Base-by-base conservation (phyloP, 1,140 invertebrate species). In the Rhopalosiphum padi region DNA sequence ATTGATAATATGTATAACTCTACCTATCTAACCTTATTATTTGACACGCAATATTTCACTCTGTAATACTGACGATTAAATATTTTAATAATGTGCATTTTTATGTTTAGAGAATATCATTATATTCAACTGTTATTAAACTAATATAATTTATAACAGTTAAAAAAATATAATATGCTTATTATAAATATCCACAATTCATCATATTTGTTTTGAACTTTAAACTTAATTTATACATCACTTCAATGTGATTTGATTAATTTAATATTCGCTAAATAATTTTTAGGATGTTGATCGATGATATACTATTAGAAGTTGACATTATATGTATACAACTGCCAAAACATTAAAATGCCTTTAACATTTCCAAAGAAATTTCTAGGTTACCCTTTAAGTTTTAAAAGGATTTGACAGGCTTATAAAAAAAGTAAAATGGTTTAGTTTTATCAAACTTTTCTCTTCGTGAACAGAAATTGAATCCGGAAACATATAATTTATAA, bases 351-450 rank as follows among this genome's bases (percentile, higher is more conserved):
- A 30, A 86, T 30, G 41, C 41, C 85, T 46, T 46, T 86, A 86
- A 46, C 25, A 25, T 86, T 86, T 30, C 30, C 15, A 30, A 46
- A 46, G 43, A 86, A 46, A 43, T 46, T 6, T 30, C 85, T 46
- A 30, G 23, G 85, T 86, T 89, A 37, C 48, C 2, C 21, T 30
- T 87, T 87, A 48, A 48, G 46, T 48, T 87, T 87, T 48, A 48
- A 48, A 87, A 87, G 30, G 30, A 48, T 87, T 48, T 48, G 30
- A 87, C 43, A 87, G 15, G 46, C 43, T 87, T 21, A 48, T 87
- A 48, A 87, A 87, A 87, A 87, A 87, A 48, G 18, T 87, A 87
- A 87, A 87, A 87, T n/a, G 46, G 86, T 87, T 46, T 51, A 87
- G 43, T 87, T 87, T 87, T 21, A n/a, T 87, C 30, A 48, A 22